Conservation (phyloP, 2,797 vertebrate genomes). For the Chiroxiphia lanceolata region DNA sequence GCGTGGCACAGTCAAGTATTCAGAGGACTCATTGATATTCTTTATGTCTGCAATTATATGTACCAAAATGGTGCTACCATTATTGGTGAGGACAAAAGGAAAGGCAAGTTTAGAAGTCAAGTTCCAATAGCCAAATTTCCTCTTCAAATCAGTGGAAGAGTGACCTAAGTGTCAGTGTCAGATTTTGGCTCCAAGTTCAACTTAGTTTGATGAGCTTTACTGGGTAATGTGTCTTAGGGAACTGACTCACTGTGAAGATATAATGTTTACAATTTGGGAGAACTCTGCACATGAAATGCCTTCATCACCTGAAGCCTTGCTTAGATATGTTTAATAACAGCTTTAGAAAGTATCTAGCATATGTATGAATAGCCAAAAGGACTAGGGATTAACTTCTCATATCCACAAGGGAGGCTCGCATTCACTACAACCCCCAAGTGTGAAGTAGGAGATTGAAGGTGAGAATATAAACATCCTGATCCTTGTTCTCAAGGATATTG, state of each 20-base stretch:
- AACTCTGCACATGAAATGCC: neutral
- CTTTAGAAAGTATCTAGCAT: neutral
- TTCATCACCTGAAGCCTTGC: neutral
- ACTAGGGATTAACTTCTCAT: neutral
- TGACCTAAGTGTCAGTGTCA: neutral
- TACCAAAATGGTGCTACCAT: neutral
- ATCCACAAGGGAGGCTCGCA: neutral
- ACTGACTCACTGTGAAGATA: neutral
- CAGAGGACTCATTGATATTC: neutral
- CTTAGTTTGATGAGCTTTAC: neutral
- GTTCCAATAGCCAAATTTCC: neutral
- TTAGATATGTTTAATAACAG: neutral
- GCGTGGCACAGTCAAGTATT: neutral
- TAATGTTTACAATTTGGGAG: neutral
- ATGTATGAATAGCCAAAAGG: neutral
- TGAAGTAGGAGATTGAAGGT: conserved; percentile 15
- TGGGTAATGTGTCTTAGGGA: neutral
- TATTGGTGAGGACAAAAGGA: neutral
- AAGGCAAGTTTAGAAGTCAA: neutral
- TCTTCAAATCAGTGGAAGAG: neutral
- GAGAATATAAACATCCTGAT: conserved; percentile 24
- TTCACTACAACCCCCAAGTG: neutral
- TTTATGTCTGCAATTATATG: neutral
- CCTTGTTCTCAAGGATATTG: neutral
- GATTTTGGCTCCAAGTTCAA: neutral